Conservation (phyloP, 2,113 vertebrate species). For the Pao palembangensis region DNA sequence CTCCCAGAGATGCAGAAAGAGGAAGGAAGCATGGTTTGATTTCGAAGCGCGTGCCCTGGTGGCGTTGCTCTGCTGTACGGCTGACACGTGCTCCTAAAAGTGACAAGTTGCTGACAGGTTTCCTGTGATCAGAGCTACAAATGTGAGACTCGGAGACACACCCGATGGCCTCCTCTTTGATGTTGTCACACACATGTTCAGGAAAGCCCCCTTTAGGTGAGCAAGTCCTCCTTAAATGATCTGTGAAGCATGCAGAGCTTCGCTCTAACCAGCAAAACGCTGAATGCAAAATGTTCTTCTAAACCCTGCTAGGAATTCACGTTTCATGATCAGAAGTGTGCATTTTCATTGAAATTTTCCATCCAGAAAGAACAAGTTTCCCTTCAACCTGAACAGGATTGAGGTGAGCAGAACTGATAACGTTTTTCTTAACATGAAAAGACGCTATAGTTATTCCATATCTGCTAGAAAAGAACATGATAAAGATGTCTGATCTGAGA, state of each 20-base stretch:
- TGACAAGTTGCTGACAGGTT: conserved; percentile 44
- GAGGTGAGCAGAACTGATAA: neutral
- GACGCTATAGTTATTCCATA: no score
- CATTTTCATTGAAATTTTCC: no score
- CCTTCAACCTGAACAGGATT: no score
- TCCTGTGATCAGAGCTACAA: conserved; percentile 52
- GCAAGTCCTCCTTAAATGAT: neutral
- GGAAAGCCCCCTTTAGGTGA: conserved; percentile 13
- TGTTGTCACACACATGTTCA: conserved; percentile 16
- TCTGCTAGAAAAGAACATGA: no score
- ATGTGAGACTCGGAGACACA: conserved; percentile 21
- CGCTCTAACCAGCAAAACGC: neutral
- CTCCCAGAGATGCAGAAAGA: conserved; percentile 32
- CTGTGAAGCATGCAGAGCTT: neutral
- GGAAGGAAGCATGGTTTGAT: conserved; percentile 43
- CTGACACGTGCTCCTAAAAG: conserved; percentile 33
- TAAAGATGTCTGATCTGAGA: no score
- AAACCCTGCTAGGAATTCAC: neutral
- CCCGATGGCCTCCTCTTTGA: conserved; percentile 30
- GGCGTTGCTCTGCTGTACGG: conserved; percentile 14
- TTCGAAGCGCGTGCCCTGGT: conserved; percentile 22
- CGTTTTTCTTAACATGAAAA: neutral
- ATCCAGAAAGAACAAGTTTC: no score
- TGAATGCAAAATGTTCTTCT: neutral
- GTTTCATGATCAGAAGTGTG: neutral